Conservation (phyloP, 2,113 vertebrate genomes). For the rat (Rattus norvegicus) region DNA sequence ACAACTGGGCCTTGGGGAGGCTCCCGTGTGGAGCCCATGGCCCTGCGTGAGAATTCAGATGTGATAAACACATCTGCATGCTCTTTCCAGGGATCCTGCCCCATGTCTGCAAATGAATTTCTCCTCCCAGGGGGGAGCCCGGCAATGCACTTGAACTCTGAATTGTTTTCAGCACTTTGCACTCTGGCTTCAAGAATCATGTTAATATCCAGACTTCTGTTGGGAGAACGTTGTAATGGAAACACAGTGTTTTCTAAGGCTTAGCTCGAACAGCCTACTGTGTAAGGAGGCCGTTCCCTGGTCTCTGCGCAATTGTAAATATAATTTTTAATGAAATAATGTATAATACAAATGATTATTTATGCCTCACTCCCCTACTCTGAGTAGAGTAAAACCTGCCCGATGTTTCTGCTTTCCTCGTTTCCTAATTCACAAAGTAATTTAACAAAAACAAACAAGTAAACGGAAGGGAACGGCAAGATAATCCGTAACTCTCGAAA, state of each 20-base stretch:
- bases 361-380: conserved; percentile 74
- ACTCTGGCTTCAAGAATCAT: conserved; percentile 74
- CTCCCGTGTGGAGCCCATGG: background rate
- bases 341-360: conserved; percentile 75
- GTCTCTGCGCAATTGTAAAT: conserved; percentile 74
- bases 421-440: conserved; percentile 81
- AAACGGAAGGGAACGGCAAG: conserved; percentile 74
- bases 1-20: conserved; percentile 6
- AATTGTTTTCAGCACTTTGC: conserved; percentile 79
- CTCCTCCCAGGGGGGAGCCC: conserved; percentile 67
- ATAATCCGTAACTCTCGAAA: conserved; percentile 74
- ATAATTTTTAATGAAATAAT: conserved; percentile 80
- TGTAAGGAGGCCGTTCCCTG: background rate
- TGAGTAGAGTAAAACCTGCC: conserved; percentile 71
- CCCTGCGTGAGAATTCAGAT: background rate
- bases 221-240: conserved; percentile 69
- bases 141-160: conserved; percentile 73
- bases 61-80: conserved; percentile 35
- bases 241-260: conserved; percentile 73
- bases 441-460: conserved; percentile 82
- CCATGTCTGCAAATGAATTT: conserved; percentile 64
- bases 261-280: conserved; percentile 56
- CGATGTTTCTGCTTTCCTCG: conserved; percentile 55
- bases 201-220: conserved; percentile 77
- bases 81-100: conserved; percentile 56